A percentile compares a stretch with the other conserved stretches of the same genome.
phyloP scores from a whole-genome alignment of 2,888 invertebrate genomes.

The Cryptus viduatorius region DNA sequence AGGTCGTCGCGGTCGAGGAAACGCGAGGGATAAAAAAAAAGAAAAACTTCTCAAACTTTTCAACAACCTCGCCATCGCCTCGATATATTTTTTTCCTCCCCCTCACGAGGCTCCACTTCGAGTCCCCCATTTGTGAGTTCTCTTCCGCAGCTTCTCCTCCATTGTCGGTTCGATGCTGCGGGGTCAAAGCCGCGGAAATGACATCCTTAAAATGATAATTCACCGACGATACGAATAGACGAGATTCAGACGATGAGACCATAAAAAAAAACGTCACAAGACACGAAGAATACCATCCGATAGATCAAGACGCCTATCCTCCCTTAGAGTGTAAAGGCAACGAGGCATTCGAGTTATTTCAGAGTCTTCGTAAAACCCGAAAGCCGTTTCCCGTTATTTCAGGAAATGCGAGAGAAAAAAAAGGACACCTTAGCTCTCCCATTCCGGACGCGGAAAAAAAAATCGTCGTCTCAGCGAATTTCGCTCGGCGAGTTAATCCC shows the following conservation, averaged over 20 bases:
- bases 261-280: neutral
- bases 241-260: neutral
- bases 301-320: neutral
- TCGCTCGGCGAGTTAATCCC: conserved; percentile 25
- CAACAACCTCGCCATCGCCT: neutral
- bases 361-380: neutral
- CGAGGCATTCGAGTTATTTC: conserved; percentile 6
- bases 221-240: conserved; percentile 29
- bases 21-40: neutral
- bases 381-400: conserved; percentile 17
- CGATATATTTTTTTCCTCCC: conserved; percentile 6
- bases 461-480: conserved; percentile 29
- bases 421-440: neutral
- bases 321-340: neutral
- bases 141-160: conserved; percentile 35
- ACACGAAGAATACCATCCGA: conserved; percentile 4
- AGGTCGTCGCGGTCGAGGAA: neutral
- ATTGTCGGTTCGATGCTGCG: conserved; percentile 41
- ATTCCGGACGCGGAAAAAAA: neutral
- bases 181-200: conserved; percentile 59
- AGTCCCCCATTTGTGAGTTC: conserved; percentile 31
- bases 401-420: conserved; percentile 14
- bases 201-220: conserved; percentile 66
- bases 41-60: neutral
- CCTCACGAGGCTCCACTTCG: conserved; percentile 17